Percentiles rank a stretch among this genome's conserved stretches.
Evolutionary conservation across 2,797 vertebrate species (phyloP).

Genomic region (Crax fasciolata): DNA sequence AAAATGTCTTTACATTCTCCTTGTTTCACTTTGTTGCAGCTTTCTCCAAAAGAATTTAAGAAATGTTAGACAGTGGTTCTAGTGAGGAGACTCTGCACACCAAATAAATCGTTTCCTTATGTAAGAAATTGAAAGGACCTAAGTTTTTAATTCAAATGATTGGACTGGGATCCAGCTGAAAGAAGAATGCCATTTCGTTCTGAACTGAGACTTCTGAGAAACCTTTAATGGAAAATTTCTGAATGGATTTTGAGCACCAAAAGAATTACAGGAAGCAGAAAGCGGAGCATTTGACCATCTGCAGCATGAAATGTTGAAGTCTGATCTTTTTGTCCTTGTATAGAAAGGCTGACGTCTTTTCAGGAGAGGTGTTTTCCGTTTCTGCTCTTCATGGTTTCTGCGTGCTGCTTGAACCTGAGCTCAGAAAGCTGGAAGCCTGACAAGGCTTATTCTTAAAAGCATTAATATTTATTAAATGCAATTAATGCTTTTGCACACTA

Average conservation of each 20-base stretch:
- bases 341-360: background rate
- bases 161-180: background rate
- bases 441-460: background rate
- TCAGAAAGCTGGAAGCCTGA: background rate
- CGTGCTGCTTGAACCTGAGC: background rate
- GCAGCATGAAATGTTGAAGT: background rate
- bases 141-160: conserved; percentile 14
- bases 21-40: background rate
- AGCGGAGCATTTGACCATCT: background rate
- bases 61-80: background rate
- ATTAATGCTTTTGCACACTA: background rate
- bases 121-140: background rate
- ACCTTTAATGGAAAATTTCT: conserved; percentile 19
- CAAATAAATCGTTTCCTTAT: background rate
- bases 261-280: background rate
- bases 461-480: conserved; percentile 6
- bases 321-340: background rate
- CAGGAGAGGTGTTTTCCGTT: background rate
- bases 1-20: background rate
- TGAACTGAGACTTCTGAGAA: background rate
- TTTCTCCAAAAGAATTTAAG: background rate
- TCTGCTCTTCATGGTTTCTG: background rate
- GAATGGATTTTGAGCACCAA: background rate
- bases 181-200: background rate
- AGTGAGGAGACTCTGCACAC: background rate